These are phyloP conservation scores for Chrysogorgia sp. DNA, from an alignment of 92 coral and sea anemone species.

Conservation along the genomic window DNA sequence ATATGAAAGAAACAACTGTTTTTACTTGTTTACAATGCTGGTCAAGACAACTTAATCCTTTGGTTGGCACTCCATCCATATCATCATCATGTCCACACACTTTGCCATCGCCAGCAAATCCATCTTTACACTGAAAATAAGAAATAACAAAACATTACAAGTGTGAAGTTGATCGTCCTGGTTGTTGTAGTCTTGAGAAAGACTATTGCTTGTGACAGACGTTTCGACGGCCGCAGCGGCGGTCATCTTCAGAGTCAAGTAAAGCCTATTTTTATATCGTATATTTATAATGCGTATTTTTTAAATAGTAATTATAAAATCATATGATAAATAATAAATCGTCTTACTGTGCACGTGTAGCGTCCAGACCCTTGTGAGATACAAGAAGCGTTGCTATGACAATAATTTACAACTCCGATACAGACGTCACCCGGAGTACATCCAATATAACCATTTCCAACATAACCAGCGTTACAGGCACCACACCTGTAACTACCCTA, in stretches of 20 bases:
- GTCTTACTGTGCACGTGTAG: slow-evolving; percentile 83
- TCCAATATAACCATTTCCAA: slow-evolving; percentile 87
- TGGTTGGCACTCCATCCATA: slow-evolving; percentile 84
- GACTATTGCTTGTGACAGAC: not conserved
- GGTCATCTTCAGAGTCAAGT: too few species aligned
- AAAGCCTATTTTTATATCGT: too few species aligned
- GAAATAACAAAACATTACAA: not conserved
- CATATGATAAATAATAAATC: not conserved
- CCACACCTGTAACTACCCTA: slow-evolving; percentile 95
- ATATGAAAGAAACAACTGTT: not conserved
- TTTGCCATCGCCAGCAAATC: slow-evolving; percentile 87
- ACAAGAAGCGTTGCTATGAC: slow-evolving; percentile 82
- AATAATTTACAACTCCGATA: slow-evolving; percentile 80
- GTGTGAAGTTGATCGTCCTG: not conserved
- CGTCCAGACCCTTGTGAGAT: slow-evolving; percentile 86
- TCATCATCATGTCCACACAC: slow-evolving; percentile 89
- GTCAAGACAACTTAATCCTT: slow-evolving; percentile 80
- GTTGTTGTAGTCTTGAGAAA: too few species aligned
- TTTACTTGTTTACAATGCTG: slow-evolving; percentile 79
- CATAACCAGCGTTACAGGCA: slow-evolving; percentile 82
- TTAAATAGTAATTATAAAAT: not conserved
- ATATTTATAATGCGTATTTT: too few species aligned
- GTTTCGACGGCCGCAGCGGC: too few species aligned
- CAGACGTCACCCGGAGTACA: slow-evolving; percentile 94
- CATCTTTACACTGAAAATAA: slow-evolving; percentile 79